Percentiles rank a stretch among this genome's conserved stretches.
Evolutionary conservation across 2,888 invertebrate species (phyloP).

Genomic region (Lottia scabra): DNA sequence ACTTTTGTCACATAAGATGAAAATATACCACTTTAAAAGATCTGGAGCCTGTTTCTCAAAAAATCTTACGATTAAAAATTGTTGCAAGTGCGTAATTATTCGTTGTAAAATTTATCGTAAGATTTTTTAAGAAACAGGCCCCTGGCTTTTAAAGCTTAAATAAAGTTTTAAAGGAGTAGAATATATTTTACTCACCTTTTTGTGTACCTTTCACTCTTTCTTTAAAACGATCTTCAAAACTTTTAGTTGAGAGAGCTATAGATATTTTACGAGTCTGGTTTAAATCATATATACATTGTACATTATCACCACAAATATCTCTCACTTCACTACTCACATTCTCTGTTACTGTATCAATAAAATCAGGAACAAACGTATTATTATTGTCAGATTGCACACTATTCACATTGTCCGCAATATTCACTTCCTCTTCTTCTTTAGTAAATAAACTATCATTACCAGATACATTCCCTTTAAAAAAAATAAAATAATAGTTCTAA

Average conservation of each 20-base stretch:
- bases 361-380: conserved; percentile 5
- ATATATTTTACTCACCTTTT: conserved; percentile 38
- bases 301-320: conserved; percentile 45
- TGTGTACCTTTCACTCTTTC: conserved; percentile 40
- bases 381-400: neutral
- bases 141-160: no score
- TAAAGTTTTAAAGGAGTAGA: no score
- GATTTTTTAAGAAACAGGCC: no score
- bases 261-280: conserved; percentile 46
- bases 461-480: conserved; percentile 20
- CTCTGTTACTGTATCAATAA: conserved; percentile 4
- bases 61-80: no score
- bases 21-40: no score
- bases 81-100: no score
- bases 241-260: conserved; percentile 45
- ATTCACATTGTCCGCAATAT: no score
- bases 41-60: no score
- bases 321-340: conserved; percentile 28
- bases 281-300: conserved; percentile 52
- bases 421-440: neutral
- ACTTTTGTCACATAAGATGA: no score
- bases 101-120: no score
- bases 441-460: conserved; percentile 23
- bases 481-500: neutral
- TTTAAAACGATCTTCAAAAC: conserved; percentile 47